Evolutionary conservation across 2,888 invertebrate species (phyloP), one percentile per base, ranked within the genome.

Genomic region (Pheosia gnoma): DNA sequence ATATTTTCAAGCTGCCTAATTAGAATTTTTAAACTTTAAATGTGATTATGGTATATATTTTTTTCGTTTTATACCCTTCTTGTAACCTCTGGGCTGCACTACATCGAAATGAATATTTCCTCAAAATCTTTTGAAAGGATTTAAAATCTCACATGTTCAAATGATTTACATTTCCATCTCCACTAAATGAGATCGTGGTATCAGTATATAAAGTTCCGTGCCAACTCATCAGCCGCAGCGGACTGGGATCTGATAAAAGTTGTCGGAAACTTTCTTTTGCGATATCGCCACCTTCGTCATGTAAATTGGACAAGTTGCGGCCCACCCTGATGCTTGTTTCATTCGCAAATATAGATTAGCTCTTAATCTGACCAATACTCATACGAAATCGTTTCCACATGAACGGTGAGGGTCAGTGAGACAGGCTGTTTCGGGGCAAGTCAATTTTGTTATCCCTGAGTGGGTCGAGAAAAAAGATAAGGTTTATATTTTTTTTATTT

Each of bases 281-380:
- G 90, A 90, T 91, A 91, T 91, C 90, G 87, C 87, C 91, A 91
- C 91, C 91, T 90, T 82, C 91, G 89, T 91, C 92, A 91, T 91
- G 89, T 91, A 91, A 90, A 92, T 92, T 91, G 87, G 90, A 91
- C 89, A 91, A 91, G 88, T 91, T 90, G 85, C 78, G 86, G 85
- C 72, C 75, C 75, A 77, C 82, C 83, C 85, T 85, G 87, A 89
- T 87, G 88, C 84, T 88, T 89, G 86, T 88, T 90, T 89, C 86
- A 90, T 89, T 87, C 79, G 81, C 81, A 83, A 86, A 87, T 87
- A 89, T 85, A 87, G 88, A 91, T 89, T 88, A 90, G 84, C 84
- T 85, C 81, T 78, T 88, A 87, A 90, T 90, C 82, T 86, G 79
- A 74, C 78, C 81, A 83, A 78, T 87, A 83, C 81, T 81, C 76